phyloP scores from a whole-genome alignment of 2,888 invertebrate species.

The Nezara viridula region DNA sequence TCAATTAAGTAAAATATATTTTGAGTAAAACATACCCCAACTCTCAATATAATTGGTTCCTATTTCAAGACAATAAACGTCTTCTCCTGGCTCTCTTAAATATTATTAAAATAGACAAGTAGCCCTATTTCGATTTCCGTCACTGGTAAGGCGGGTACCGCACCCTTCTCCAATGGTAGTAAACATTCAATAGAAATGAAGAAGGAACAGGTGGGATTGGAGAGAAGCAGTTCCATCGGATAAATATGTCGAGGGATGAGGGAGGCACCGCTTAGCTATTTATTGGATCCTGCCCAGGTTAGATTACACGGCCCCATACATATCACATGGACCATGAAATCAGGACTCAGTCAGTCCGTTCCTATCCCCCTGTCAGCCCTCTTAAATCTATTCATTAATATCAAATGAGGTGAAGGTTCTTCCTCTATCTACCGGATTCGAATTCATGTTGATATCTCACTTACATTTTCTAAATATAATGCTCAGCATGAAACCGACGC shows the following conservation, averaged over 20 bases:
- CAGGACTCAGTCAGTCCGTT: slow-evolving; percentile 13
- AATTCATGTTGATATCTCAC: background rate
- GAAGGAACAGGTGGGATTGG: background rate
- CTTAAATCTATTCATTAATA: slow-evolving; percentile 27
- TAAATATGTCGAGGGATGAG: slow-evolving; percentile 35
- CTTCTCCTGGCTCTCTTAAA: no score
- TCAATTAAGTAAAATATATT: no score
- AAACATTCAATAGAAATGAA: slow-evolving; percentile 28
- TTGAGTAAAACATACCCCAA: no score
- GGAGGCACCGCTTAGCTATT: slow-evolving; percentile 19
- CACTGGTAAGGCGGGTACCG: background rate
- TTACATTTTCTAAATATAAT: background rate
- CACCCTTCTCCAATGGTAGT: background rate
- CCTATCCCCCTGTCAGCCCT: background rate
- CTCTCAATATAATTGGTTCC: no score
- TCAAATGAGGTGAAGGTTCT: background rate
- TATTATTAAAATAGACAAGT: background rate
- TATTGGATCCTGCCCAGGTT: slow-evolving; percentile 43
- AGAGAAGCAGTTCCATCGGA: background rate
- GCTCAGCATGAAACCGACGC: no score
- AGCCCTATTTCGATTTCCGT: background rate
- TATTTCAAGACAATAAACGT: no score
- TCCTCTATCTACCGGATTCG: background rate
- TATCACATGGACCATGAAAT: slow-evolving; percentile 45
- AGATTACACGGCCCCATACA: slow-evolving; percentile 40